Conservation (phyloP, 2,113 vertebrate genomes). For the Pachycephala philippinensis region DNA sequence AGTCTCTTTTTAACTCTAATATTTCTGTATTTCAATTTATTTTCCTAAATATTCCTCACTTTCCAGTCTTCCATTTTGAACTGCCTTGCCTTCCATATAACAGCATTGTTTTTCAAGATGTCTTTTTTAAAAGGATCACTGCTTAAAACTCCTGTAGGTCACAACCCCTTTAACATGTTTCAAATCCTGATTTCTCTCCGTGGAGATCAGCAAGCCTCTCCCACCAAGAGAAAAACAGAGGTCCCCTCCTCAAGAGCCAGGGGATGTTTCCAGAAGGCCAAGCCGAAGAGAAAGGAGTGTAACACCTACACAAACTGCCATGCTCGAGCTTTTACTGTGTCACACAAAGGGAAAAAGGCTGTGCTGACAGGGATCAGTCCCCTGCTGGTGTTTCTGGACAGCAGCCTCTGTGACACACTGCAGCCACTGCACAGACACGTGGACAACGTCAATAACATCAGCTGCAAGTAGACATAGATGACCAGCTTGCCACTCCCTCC, state of each 20-base stretch:
- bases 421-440: background rate
- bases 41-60: background rate
- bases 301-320: background rate
- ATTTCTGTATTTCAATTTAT: background rate
- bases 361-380: background rate
- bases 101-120: background rate
- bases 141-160: background rate
- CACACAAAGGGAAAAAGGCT: background rate
- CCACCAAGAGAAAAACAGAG: rapidly evolving
- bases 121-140: background rate
- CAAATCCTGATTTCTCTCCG: background rate
- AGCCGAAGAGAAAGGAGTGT: background rate
- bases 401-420: background rate
- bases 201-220: background rate
- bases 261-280: background rate
- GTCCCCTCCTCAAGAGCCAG: background rate
- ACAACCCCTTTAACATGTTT: background rate
- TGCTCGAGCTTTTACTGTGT: background rate
- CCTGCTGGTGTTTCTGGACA: background rate
- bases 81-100: background rate
- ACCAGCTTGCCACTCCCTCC: background rate
- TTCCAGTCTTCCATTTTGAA: background rate
- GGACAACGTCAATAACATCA: background rate
- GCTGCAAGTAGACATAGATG: background rate
- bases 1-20: background rate